Base-by-base conservation (phyloP, 2,113 vertebrate genomes). In the Dinomys branickii region DNA sequence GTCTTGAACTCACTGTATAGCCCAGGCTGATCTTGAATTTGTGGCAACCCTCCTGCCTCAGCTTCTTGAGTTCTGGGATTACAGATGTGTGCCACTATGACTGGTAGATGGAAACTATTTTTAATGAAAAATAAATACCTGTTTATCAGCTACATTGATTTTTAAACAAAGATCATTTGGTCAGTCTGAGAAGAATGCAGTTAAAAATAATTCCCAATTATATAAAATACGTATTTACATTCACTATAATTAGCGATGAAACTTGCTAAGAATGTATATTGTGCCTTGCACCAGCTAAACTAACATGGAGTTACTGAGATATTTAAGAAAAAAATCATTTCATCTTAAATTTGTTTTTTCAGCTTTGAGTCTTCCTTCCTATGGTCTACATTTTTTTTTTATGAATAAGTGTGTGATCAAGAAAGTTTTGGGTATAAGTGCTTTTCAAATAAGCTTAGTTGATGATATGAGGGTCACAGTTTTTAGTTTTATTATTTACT, bases 401-500 rank as follows among this genome's bases (percentile, higher is more conserved):
- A 44, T 33, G 17, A 86, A 24, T 91, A n/a, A 17, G 2, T 67
- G 1, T 94, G 11, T 87, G 19, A 71, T 52, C 5, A 28, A 80
- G 91, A 80, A 88, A 86, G 8, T 93, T 71, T 87, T 35, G 33
- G 61, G 9, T 22, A 35, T 84, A 90, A 80, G 82, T 93, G 24
- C 50, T 94, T 94, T 91, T 47, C 26, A 41, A 26, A 65, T 75
- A 85, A 81, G 22, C 80, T 93, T 73, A 65, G 44, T 38, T 54
- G 20, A 75, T 92, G 38, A 38, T 85, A 75, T 17, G 9, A 87
- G 17, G 13, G 52, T 94, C 50, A 33, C 19, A 35, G 38, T 80
- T 77, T 88, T 95, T 91, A 87, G 35, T 86, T 44, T 14, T 61
- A n/a, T 38, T 77, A 63, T 85, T 94, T 93, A 94, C 81, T 85